phyloP scores from a whole-genome alignment of 92 coral and sea anemone genomes.

The Umimayanthus chanpuru region DNA sequence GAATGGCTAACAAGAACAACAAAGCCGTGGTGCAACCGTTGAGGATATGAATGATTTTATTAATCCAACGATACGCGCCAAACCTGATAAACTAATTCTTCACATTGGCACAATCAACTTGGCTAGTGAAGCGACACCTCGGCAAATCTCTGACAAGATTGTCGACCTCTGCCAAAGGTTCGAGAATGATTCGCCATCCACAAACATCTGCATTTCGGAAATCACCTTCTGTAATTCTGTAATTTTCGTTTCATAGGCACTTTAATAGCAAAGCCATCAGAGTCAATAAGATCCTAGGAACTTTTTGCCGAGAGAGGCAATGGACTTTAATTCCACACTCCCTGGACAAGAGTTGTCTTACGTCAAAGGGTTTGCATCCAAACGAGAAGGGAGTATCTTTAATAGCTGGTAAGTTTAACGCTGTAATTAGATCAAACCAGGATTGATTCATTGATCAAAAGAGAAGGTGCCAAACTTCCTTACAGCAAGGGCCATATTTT shows the following conservation, averaged over 20 bases:
- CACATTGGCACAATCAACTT: neutral
- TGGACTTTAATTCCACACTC: neutral
- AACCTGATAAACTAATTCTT: neutral
- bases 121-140: neutral
- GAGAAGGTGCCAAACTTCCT: neutral
- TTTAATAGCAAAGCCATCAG: neutral
- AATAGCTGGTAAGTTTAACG: neutral
- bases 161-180: neutral
- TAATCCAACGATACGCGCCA: neutral
- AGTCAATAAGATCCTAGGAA: neutral
- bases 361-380: neutral
- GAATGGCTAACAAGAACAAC: conserved; percentile 3
- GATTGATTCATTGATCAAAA: neutral
- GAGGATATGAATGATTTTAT: neutral
- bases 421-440: neutral
- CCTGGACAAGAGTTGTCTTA: neutral
- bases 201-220: neutral
- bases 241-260: too few relatives aligned
- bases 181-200: neutral
- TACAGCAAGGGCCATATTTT: neutral
- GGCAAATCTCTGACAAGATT: conserved; percentile 1
- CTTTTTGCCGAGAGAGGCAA: neutral
- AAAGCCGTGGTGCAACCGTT: neutral
- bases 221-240: neutral
- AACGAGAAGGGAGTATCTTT: neutral